Conservation (phyloP, 2,797 vertebrate genomes). For the Scarus forsteni region DNA sequence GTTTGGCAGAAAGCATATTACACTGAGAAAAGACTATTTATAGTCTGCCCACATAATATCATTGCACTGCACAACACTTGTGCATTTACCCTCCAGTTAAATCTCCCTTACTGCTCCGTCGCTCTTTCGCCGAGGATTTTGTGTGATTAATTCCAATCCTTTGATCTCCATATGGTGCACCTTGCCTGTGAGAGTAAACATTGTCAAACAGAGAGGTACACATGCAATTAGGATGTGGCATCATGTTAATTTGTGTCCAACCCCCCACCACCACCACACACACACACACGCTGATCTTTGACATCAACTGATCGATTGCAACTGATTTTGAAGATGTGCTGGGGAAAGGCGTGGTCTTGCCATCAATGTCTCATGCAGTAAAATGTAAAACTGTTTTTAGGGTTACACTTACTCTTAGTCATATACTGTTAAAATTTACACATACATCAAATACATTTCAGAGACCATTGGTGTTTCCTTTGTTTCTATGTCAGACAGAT, state of each 20-base stretch:
- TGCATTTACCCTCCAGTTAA: conserved; percentile 16
- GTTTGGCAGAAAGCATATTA: background rate
- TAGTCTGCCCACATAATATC: background rate
- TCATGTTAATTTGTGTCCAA: conserved; percentile 9
- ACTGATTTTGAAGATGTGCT: background rate
- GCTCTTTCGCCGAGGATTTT: conserved; percentile 57
- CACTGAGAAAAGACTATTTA: conserved; percentile 5
- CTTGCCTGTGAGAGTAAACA: conserved; percentile 49
- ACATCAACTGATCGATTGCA: conserved; percentile 5
- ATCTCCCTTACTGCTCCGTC: conserved; percentile 31
- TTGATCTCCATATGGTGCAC: conserved; percentile 74
- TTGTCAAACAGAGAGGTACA: conserved; percentile 32
- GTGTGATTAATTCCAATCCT: conserved; percentile 72
- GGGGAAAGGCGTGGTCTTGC: background rate
- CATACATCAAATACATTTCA: conserved; percentile 24
- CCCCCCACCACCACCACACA: background rate
- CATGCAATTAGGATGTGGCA: conserved; percentile 30
- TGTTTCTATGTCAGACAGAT: conserved; percentile 17
- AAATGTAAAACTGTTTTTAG: conserved; percentile 2
- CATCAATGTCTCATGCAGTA: background rate
- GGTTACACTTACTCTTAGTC: background rate
- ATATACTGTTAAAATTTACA: conserved; percentile 15
- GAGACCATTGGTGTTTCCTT: conserved; percentile 13
- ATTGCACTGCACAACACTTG: conserved; percentile 4
- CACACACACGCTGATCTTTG: background rate